Base-by-base conservation (phyloP, 2,113 vertebrate species). In the Lota lota region DNA sequence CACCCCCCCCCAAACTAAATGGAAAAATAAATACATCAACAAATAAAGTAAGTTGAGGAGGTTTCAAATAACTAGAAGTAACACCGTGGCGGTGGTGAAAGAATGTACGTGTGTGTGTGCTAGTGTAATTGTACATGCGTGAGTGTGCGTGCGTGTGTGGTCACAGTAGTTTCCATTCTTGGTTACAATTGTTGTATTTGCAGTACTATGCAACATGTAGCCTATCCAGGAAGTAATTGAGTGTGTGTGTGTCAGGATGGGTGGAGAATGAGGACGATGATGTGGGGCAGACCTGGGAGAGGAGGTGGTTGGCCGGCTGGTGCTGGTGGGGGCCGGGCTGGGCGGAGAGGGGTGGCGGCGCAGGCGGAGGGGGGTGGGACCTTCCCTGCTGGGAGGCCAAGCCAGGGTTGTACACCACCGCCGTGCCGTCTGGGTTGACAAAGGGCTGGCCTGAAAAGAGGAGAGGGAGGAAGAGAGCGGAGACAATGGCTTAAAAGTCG, bases 381-480 rank as follows among this genome's bases (percentile, higher is more conserved):
- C 83, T 70, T 63, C 78, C 68, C 53, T 75, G 75, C 75, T 84
- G 83, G 36, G 78, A 69, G 56, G 69, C 90, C 88, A 94, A 70
- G 62, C 92, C 90, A 79, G 94, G 93, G 64, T 91, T 95, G 87
- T 95, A 96, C 69, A 96, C 90, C 54, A 95, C 91, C 63, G 94
- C 89, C 72, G 90, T 93, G 83, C 94, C 93, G 18, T 96, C 95
- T 7, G 93, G 93, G 71, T 95, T 95, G 72, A 95, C 82, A 82
- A 95, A 95, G 5, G 94, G 94, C 85, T 95, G 95, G 84, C 93
- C 95, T 95, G 47, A 1, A 80, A 78, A 61, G 19, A 53, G 36
- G 18, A n/a, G 15, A 5, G 4, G 0, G n/a, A 36, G 20, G 20
- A 17, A 63, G 18, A 50, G 15, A 50, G 17, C 3, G 18, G 10